Conservation (phyloP, 1,140 invertebrate species). For the Drosophila novamexicana region DNA sequence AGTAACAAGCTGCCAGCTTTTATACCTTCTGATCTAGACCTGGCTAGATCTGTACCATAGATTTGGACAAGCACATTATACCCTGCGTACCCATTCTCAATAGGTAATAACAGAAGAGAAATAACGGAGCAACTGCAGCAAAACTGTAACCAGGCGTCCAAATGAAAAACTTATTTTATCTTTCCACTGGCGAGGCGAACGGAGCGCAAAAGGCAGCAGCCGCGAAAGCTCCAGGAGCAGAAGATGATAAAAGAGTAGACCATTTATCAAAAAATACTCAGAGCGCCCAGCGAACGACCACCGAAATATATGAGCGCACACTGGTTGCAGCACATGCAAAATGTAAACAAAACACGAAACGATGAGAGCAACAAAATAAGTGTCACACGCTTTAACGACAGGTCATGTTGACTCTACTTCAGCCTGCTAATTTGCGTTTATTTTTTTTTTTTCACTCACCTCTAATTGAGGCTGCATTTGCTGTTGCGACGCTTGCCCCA, state of each 20-base stretch:
- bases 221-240: constrained; percentile 72
- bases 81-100: no score
- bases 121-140: constrained; percentile 64
- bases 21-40: no score
- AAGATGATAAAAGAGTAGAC: constrained; percentile 79
- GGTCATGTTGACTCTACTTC: constrained; percentile 50
- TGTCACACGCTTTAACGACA: background rate
- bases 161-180: constrained; percentile 82
- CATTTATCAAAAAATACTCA: constrained; percentile 77
- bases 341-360: constrained; percentile 9
- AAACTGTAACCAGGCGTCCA: constrained; percentile 57
- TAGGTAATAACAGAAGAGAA: background rate
- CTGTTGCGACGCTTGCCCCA: constrained; percentile 20
- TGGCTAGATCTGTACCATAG: no score
- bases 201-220: constrained; percentile 55
- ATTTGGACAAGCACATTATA: no score
- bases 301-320: constrained; percentile 67
- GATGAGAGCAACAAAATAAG: constrained; percentile 12
- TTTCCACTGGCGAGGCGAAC: constrained; percentile 68
- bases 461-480: constrained; percentile 53
- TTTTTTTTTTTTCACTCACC: background rate
- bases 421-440: constrained; percentile 32
- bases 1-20: no score
- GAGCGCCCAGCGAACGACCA: constrained; percentile 25
- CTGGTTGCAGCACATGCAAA: constrained; percentile 34